These are phyloP conservation scores for Drosophila mettleri DNA, from an alignment of 2,888 invertebrate species.

Conservation along the genomic window DNA sequence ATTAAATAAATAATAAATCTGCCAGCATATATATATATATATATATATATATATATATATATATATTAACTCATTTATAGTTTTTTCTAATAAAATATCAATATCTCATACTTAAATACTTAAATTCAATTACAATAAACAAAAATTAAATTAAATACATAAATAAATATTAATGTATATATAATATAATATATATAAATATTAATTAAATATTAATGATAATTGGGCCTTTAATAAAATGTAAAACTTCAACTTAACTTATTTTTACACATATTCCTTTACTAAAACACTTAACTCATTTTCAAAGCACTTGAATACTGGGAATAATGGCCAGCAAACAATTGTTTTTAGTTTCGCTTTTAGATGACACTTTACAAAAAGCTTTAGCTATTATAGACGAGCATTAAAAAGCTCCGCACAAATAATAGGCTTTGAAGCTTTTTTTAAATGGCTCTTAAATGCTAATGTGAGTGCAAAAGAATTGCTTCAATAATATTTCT, in stretches of 20 bases:
- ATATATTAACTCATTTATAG: too few species aligned
- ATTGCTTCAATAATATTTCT: conserved; percentile 35
- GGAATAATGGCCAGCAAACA: neutral
- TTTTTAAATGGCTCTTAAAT: neutral
- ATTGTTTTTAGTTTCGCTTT: neutral
- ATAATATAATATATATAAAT: too few species aligned
- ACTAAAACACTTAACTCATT: neutral
- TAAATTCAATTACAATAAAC: too few species aligned
- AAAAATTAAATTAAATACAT: too few species aligned
- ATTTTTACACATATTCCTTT: neutral
- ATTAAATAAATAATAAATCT: too few species aligned
- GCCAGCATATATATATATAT: too few species aligned
- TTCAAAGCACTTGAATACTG: conserved; percentile 6
- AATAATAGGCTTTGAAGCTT: neutral
- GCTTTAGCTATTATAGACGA: neutral
- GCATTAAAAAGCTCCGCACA: conserved; percentile 2
- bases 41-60: too few species aligned
- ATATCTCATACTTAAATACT: too few species aligned
- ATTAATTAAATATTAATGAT: too few species aligned
- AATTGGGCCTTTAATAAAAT: too few species aligned
- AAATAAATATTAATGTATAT: too few species aligned
- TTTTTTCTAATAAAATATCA: too few species aligned
- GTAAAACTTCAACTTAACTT: neutral
- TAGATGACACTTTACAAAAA: neutral
- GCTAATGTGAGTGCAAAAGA: neutral